Conservation (phyloP, 2,888 invertebrate genomes). For the Metacarcinus magister region DNA sequence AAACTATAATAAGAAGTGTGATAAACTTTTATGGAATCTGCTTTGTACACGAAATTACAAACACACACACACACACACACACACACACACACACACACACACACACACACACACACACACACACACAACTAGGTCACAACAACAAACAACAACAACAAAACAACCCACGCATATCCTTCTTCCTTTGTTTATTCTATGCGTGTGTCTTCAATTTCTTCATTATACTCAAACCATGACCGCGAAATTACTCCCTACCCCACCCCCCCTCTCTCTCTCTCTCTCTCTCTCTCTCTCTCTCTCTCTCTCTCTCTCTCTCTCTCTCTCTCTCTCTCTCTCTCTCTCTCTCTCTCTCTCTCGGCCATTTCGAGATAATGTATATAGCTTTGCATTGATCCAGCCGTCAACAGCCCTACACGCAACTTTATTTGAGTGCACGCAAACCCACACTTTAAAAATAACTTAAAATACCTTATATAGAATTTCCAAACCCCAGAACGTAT, state of each 20-base stretch:
- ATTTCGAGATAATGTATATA: background rate
- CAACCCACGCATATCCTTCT: background rate
- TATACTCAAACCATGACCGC: background rate
- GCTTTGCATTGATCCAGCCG: background rate
- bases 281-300: conserved; percentile 34
- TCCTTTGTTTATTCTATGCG: background rate
- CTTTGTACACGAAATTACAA: background rate
- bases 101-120: conserved; percentile 17
- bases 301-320: conserved; percentile 8
- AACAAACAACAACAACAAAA: background rate
- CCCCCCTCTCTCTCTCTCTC: conserved; percentile 23
- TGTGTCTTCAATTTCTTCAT: conserved; percentile 36
- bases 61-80: conserved; percentile 6
- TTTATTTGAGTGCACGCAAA: background rate
- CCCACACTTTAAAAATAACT: background rate
- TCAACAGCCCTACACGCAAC: background rate
- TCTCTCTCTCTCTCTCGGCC: background rate
- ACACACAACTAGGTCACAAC: background rate
- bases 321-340: no score
- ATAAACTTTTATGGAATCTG: background rate
- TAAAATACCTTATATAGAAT: background rate
- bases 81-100: conserved; percentile 33
- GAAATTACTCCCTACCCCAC: conserved; percentile 30
- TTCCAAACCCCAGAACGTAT: background rate
- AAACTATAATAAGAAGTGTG: background rate